Base-by-base conservation (phyloP, 2,888 invertebrate species). In the Folsomia manolachei region DNA sequence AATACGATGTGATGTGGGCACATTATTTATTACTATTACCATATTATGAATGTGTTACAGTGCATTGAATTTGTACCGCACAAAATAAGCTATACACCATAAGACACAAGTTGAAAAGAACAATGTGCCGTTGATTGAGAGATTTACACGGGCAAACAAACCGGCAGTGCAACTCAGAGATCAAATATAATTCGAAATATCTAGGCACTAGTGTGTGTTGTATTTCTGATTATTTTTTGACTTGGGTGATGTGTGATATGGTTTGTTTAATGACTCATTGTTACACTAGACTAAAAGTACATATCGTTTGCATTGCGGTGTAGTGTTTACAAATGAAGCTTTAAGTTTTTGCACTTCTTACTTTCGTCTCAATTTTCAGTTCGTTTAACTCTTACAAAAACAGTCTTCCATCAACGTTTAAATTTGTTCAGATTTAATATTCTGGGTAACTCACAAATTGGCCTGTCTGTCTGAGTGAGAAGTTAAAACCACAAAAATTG, bases 401-500 rank as follows among this genome's bases (percentile, higher is more conserved):
- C 11, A 14, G 64, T 27, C 24, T 11, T 19, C 39, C 4, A 4
- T 39, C 64, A 27, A 27, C 25, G 1, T n/a, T 19, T 23, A 51
- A 24, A 66, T 66, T 52, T 39, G 66, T 66, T 51, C 51, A 66
- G 52, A 51, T 66, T 52, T 66, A 14, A 66, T 27, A n/a, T 11
- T 18, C 25, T 62, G 25, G 62, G 39, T n/a, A n/a, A n/a, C 39
- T 39, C 39, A 39, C 4, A 39, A 39, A 39, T 39, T 39, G 39
- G 39, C 39, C 39, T n/a, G n/a, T n/a, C n/a, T n/a, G n/a, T n/a
- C n/a, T 9, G 39, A 39, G 39, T 66, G 66, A 66, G 66, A 71
- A 67, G 63, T 56, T 23, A 23, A 71, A 67, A 71, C 74, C 71
- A 69, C 69, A 74, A 69, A 23, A 71, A 26, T 71, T 71, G 67